These are phyloP conservation scores for Patagioenas fasciata DNA, from an alignment of 2,113 vertebrate species.

Conservation along the genomic window DNA sequence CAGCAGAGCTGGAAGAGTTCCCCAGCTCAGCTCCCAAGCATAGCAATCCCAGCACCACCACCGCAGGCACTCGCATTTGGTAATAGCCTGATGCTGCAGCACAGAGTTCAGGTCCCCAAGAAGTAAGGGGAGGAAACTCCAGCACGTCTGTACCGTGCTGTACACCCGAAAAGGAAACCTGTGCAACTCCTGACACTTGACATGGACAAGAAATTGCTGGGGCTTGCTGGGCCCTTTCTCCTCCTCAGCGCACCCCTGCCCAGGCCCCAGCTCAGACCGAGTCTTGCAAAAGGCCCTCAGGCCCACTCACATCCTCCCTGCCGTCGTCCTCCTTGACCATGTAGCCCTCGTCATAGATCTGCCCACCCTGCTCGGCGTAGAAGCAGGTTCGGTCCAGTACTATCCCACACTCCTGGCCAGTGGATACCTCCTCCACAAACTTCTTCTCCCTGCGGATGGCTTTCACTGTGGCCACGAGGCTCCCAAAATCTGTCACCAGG, in stretches of 20 bases:
- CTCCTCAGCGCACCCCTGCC: background rate
- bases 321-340: conserved; percentile 87
- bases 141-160: background rate
- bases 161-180: background rate
- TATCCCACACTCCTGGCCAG: conserved; percentile 92
- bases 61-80: background rate
- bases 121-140: background rate
- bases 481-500: conserved; percentile 80
- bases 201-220: background rate
- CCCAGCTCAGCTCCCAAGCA: background rate
- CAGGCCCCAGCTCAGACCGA: background rate
- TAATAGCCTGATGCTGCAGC: background rate
- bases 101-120: background rate
- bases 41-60: background rate
- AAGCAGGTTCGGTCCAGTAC: conserved; percentile 92
- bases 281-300: background rate
- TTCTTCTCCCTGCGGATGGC: conserved; percentile 89
- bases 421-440: conserved; percentile 88
- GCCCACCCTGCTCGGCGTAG: conserved; percentile 97
- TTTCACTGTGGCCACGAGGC: conserved; percentile 81
- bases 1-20: background rate
- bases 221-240: background rate
- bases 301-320: conserved; percentile 84
- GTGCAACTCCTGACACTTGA: background rate
- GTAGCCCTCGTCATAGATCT: conserved; percentile 95